These are phyloP conservation scores for Neosalanx taihuensis DNA, from an alignment of 2,797 vertebrate genomes.

Conservation along the genomic window DNA sequence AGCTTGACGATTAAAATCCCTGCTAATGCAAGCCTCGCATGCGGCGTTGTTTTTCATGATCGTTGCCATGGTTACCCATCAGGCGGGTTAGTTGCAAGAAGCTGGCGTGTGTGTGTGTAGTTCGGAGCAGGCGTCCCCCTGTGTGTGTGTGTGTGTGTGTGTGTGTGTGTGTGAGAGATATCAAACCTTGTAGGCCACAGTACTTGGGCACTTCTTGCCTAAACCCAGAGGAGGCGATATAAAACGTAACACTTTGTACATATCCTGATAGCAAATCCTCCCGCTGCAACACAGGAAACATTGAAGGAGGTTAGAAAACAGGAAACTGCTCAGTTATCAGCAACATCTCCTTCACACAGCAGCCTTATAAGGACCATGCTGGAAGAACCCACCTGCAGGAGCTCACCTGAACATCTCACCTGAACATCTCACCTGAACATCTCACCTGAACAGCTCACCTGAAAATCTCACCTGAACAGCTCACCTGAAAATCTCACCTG, in stretches of 20 bases:
- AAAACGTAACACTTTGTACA: conserved; percentile 97
- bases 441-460: too few species aligned
- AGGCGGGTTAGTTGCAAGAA: conserved; percentile 72
- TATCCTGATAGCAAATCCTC: conserved; percentile 95
- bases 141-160: conserved; percentile 40
- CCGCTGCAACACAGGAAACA: conserved; percentile 85
- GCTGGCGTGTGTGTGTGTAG: conserved; percentile 28
- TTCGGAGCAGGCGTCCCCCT: conserved; percentile 1
- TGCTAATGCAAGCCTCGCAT: conserved; percentile 45
- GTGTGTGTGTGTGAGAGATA: conserved; percentile 61
- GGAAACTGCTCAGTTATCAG: neutral
- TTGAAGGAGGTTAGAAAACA: conserved; percentile 64
- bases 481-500: too few species aligned
- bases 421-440: too few species aligned
- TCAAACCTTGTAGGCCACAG: conserved; percentile 99
- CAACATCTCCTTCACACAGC: neutral
- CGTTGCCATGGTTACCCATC: conserved; percentile 64
- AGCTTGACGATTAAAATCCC: conserved; percentile 17
- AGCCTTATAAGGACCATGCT: neutral
- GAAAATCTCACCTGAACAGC: too few species aligned
- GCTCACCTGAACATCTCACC: too few species aligned
- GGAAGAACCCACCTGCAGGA: neutral
- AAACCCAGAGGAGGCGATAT: conserved; percentile 96
- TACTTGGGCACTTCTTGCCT: conserved; percentile 96
- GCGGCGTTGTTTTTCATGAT: conserved; percentile 65